A percentile compares a stretch with the other conserved stretches of the same genome.
phyloP scores from a whole-genome alignment of 2,113 vertebrate species.

The Hyaena hyaena region DNA sequence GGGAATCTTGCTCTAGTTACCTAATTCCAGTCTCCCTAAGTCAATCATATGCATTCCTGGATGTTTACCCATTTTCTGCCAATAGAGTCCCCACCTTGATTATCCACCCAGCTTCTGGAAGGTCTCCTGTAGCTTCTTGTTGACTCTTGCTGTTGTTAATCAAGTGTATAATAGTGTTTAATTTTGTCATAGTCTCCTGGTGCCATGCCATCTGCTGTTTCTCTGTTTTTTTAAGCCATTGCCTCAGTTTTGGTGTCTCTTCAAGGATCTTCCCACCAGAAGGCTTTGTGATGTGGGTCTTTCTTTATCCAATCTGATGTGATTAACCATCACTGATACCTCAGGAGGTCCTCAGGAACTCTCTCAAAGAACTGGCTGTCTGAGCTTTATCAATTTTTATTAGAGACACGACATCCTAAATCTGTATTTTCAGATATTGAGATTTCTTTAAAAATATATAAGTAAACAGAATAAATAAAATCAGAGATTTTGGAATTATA shows the following conservation, averaged over 20 bases:
- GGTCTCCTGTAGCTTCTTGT: background rate
- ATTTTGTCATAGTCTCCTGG: background rate
- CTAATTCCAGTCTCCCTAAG: background rate
- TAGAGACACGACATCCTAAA: background rate
- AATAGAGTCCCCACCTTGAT: background rate
- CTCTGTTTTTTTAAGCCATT: constrained; percentile 16
- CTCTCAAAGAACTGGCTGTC: background rate
- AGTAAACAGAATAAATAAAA: background rate
- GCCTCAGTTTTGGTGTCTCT: background rate
- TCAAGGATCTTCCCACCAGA: background rate
- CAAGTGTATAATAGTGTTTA: background rate
- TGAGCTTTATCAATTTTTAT: background rate
- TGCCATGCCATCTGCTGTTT: background rate
- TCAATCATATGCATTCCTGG: background rate
- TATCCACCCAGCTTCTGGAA: background rate
- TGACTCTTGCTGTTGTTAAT: background rate
- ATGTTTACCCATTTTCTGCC: background rate
- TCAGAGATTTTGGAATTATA: background rate
- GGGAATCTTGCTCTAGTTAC: background rate
- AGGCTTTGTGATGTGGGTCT: background rate
- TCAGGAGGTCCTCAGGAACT: background rate
- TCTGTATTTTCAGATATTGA: background rate
- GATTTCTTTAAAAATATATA: background rate
- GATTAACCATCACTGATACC: background rate
- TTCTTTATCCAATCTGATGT: background rate